A percentile compares a stretch with the other conserved stretches of the same genome.
phyloP scores from a whole-genome alignment of 2,888 invertebrate genomes.

The Ormyrus labotus region DNA sequence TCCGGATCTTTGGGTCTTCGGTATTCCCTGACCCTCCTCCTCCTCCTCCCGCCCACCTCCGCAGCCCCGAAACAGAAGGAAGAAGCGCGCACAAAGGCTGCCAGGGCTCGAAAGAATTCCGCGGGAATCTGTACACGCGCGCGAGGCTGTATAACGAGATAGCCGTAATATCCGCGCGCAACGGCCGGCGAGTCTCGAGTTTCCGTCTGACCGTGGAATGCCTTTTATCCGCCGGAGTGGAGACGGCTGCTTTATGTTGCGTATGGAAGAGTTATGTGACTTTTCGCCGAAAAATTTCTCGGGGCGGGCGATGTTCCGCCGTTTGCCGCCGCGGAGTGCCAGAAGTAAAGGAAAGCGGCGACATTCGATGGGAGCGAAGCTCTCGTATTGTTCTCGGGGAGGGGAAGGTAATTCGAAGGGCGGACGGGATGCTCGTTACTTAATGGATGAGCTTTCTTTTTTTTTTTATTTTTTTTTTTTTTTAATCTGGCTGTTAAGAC shows the following conservation, averaged over 20 bases:
- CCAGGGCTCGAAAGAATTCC: constrained; percentile 35
- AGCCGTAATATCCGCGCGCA: background rate
- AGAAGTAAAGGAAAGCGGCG: no score
- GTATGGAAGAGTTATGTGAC: background rate
- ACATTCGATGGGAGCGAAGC: no score
- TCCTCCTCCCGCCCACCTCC: background rate
- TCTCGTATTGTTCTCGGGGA: no score
- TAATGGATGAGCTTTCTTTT: no score
- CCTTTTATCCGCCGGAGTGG: constrained; percentile 48
- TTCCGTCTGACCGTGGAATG: constrained; percentile 56
- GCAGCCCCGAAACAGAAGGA: background rate
- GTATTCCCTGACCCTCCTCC: constrained; percentile 23
- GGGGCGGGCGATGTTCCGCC: background rate
- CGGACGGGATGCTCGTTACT: no score
- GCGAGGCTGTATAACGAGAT: constrained; percentile 17
- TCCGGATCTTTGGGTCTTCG: constrained; percentile 47
- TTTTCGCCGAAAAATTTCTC: background rate
- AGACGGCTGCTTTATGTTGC: background rate
- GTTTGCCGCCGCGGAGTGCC: no score
- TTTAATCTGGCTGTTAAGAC: no score
- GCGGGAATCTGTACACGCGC: background rate
- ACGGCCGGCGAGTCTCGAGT: constrained; percentile 2
- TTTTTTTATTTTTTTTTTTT: no score
- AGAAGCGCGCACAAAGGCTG: constrained; percentile 12
- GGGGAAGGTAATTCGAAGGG: no score